These are phyloP conservation scores for Nycticorax nycticorax DNA, from an alignment of 2,113 vertebrate genomes.

Conservation along the genomic window DNA sequence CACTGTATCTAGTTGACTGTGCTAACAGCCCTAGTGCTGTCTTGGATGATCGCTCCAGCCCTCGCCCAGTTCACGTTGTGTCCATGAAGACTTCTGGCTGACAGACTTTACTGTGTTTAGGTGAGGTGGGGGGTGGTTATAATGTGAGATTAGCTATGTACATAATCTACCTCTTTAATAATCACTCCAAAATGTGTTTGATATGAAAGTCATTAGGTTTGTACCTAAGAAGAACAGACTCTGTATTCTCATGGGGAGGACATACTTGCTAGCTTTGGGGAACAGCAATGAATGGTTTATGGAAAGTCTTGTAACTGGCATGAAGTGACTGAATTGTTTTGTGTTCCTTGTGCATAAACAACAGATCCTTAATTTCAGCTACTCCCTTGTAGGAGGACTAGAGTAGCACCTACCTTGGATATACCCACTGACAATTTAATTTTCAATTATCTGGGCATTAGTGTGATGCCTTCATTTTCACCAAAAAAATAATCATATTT, in stretches of 20 bases:
- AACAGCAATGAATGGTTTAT: neutral
- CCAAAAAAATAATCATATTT: neutral
- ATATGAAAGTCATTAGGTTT: neutral
- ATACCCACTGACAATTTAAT: neutral
- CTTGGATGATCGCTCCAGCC: neutral
- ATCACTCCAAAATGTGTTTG: neutral
- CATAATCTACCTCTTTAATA: neutral
- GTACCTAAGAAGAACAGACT: neutral
- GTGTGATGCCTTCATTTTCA: neutral
- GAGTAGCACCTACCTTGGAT: neutral
- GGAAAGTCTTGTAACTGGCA: neutral
- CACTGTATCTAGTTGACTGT: neutral
- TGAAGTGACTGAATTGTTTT: neutral
- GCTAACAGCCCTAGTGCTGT: neutral
- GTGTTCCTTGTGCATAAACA: neutral
- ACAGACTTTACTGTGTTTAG: neutral
- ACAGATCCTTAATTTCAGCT: neutral
- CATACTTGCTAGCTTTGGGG: neutral
- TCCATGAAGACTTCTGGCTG: neutral
- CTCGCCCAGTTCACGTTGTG: neutral
- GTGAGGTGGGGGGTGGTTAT: rapidly evolving
- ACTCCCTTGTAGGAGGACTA: neutral
- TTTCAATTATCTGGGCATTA: neutral
- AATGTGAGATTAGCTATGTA: neutral
- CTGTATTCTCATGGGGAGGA: neutral